phyloP scores from a whole-genome alignment of 1,140 invertebrate genomes.

The Drosophila repleta region DNA sequence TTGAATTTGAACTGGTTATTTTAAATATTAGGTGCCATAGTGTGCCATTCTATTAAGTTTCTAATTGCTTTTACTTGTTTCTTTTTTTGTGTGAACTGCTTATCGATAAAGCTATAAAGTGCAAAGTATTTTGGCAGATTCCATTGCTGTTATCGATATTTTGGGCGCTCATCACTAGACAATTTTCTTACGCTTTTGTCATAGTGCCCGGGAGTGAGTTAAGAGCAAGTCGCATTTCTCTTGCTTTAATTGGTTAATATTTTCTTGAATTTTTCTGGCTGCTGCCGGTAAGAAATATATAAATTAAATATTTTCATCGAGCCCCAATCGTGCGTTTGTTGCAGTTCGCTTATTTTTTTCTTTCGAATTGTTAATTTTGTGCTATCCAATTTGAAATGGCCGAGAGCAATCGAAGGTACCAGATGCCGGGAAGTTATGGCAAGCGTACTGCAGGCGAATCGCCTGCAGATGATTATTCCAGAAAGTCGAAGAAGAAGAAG shows the following conservation, averaged over 20 bases:
- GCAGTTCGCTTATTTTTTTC: background rate
- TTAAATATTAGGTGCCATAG: too few relatives aligned
- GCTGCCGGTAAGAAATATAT: background rate
- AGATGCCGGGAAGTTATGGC: background rate
- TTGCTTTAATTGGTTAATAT: background rate
- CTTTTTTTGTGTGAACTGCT: too few relatives aligned
- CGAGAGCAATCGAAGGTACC: background rate
- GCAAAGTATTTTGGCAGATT: too few relatives aligned
- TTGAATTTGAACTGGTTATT: too few relatives aligned
- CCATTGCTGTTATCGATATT: too few relatives aligned
- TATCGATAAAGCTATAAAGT: too few relatives aligned
- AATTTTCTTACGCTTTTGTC: too few relatives aligned
- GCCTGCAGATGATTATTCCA: background rate
- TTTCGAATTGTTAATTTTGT: too few relatives aligned
- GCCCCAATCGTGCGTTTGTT: background rate
- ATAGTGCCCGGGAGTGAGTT: too few relatives aligned
- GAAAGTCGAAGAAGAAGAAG: background rate
- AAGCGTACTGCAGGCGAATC: background rate
- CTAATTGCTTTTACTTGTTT: too few relatives aligned
- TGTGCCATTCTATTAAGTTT: too few relatives aligned
- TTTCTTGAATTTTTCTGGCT: background rate
- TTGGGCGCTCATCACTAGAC: too few relatives aligned
- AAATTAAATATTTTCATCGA: background rate
- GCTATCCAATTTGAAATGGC: slow-evolving; percentile 20
- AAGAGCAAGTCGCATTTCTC: background rate